Conservation (phyloP, 2,888 invertebrate genomes). For the Podotricha telesiphe region DNA sequence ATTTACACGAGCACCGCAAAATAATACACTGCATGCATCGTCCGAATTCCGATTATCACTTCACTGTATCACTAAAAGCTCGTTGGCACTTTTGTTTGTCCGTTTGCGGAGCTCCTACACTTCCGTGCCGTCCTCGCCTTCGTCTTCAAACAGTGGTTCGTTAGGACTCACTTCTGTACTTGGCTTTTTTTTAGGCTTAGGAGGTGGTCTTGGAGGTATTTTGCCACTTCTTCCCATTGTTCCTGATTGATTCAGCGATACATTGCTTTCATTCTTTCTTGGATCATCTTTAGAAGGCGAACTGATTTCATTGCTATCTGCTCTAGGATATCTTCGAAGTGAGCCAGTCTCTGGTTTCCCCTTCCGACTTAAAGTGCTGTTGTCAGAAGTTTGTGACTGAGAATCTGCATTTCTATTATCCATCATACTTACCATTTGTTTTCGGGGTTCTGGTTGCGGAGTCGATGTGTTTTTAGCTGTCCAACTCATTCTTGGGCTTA, state of each 20-base stretch:
- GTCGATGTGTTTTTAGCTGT: conserved; percentile 79
- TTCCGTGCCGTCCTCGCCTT: conserved; percentile 94
- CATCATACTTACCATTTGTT: conserved; percentile 62
- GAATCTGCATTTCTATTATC: conserved; percentile 65
- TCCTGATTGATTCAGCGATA: conserved; percentile 70
- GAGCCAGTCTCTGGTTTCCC: conserved; percentile 82
- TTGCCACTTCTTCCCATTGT: conserved; percentile 84
- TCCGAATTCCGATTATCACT: conserved; percentile 56
- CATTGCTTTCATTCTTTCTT: conserved; percentile 65
- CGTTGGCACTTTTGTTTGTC: conserved; percentile 68
- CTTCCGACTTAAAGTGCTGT: conserved; percentile 71
- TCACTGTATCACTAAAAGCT: conserved; percentile 69
- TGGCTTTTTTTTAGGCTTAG: conserved; percentile 91
- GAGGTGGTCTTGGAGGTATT: conserved; percentile 92
- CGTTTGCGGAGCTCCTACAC: conserved; percentile 82
- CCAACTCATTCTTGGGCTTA: conserved; percentile 79
- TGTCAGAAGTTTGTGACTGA: conserved; percentile 66
- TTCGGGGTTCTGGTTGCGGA: conserved; percentile 74
- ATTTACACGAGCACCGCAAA: conserved; percentile 82
- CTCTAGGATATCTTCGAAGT: conserved; percentile 67
- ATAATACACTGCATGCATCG: conserved; percentile 56
- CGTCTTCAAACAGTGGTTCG: conserved; percentile 93
- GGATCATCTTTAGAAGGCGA: conserved; percentile 73
- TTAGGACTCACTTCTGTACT: conserved; percentile 82
- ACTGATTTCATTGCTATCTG: conserved; percentile 61